Base-by-base conservation (phyloP, 2,797 vertebrate species). In the Diplodus puntazzo region DNA sequence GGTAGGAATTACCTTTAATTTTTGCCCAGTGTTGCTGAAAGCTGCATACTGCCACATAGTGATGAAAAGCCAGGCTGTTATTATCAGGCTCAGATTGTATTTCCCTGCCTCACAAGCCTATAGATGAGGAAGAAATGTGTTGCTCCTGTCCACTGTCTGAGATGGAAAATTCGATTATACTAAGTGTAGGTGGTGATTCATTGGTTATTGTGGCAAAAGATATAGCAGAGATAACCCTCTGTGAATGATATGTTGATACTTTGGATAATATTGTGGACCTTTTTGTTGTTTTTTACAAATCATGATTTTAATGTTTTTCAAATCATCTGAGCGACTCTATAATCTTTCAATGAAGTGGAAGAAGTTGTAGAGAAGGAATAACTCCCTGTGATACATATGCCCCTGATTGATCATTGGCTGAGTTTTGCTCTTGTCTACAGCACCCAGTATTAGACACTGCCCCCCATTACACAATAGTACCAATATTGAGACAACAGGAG, bases 21-120 rank as follows among this genome's bases (percentile, higher is more conserved):
- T 69, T 78, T 59, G 60, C 54, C n/a, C 14, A 69, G 39, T 52
- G 42, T 57, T 58, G 20, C 49, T 45, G 4, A 60, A 13, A 55
- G 20, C 18, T 55, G 0, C 8, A 23, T 34, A 43, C 11, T 16
- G 58, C 49, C 17, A 21, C 23, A 39, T 52, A n/a, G 39, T 52
- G 25, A 52, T 18, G 11, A 73, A 57, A 18, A 48, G 11, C 11
- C 62, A 60, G 20, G 20, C 20, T 69, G 30, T 48, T 61, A 16
- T 65, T 17, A 25, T 18, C 3, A 23, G 3, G 5, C 11, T 52
- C n/a, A 48, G 55, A 66, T 53, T 52, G 2, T 20, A 46, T 25
- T 34, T 49, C 10, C 13, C n/a, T 62, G 25, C 3, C 39, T 11
- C 14, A 74, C 3, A 25, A 21, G 34, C 9, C 30, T 11, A 27